Base-by-base conservation (phyloP, 2,797 vertebrate genomes). In the Lerista edwardsae region DNA sequence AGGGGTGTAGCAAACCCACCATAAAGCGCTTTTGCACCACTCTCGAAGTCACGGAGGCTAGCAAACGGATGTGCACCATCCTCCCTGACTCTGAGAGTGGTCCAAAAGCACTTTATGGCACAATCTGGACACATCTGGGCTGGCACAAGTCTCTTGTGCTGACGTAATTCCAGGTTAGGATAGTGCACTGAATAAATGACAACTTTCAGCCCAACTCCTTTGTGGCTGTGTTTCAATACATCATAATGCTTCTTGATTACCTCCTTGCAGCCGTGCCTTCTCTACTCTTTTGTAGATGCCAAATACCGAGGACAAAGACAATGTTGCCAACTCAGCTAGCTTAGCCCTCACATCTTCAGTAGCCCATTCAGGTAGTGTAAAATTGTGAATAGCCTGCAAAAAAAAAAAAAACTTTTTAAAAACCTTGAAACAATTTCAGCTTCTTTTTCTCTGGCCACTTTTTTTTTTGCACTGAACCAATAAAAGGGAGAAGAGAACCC, bases 181-280 rank as follows among this genome's bases (percentile, higher is more conserved):
- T n/a, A n/a, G n/a, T n/a, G n/a, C n/a, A n/a, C n/a, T n/a, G n/a
- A n/a, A n/a, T n/a, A n/a, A n/a, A n/a, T 55, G 51, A 73, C 59
- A 79, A 62, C 17, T 15, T 31, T 21, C 31, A 74, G 47, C 31
- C 59, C 44, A 17, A 73, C 36, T 64, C 6, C 4, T 51, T 41
- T 78, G 67, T 71, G 27, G 6, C 9, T 1, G 61, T 77, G 67
- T 6, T 15, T 59, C 15, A 34, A 7, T 44, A 36, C n/a, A 51
- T 51, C 12, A 6, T 6, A 77, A 84, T 57, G 36, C n/a, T 86
- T 75, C 68, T 86, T 0, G 89, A 94, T 97, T 95, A 98, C 97
- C 98, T 94, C 98, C 98, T 10, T 97, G 97, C 75, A 98, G 96
- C 89, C 97, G 94, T 83, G 97, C 97, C 92, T 98, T 98, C 91